Conservation (phyloP, 2,797 vertebrate genomes). For the Sciurus carolinensis region DNA sequence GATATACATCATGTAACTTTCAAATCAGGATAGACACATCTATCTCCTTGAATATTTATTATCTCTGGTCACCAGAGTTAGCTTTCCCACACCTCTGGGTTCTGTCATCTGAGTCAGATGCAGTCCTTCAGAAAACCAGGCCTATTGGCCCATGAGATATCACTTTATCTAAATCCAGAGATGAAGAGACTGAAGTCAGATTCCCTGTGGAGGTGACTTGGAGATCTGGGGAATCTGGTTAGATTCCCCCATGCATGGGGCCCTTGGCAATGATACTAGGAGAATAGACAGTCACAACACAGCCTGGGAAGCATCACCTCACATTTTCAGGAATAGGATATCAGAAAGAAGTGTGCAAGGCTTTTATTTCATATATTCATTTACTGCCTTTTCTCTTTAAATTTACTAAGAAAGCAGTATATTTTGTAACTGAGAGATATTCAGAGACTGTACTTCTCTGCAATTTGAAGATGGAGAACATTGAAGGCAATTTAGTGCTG, state of each 20-base stretch:
- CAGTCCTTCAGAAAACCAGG: not conserved
- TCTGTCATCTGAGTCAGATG: not conserved
- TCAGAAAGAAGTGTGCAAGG: not conserved
- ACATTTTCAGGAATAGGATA: not conserved
- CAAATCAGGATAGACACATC: not conserved
- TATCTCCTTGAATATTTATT: not conserved
- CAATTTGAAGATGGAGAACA: not conserved
- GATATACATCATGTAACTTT: not conserved
- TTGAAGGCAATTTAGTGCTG: not conserved
- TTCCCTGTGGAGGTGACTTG: not conserved
- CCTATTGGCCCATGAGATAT: accelerated
- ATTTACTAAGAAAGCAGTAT: not conserved
- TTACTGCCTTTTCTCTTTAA: not conserved
- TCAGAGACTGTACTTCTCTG: conserved; percentile 5
- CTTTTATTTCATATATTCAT: not conserved
- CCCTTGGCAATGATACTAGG: not conserved
- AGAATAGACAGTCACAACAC: not conserved
- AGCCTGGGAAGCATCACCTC: not conserved
- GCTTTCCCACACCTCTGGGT: not conserved
- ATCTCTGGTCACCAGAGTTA: not conserved
- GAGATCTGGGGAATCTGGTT: not conserved
- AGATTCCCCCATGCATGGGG: not conserved
- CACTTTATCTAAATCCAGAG: not conserved
- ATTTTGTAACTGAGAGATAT: not conserved
- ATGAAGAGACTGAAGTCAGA: not conserved